phyloP scores from a whole-genome alignment of 1,140 invertebrate genomes.

The Spodoptera frugiperda region DNA sequence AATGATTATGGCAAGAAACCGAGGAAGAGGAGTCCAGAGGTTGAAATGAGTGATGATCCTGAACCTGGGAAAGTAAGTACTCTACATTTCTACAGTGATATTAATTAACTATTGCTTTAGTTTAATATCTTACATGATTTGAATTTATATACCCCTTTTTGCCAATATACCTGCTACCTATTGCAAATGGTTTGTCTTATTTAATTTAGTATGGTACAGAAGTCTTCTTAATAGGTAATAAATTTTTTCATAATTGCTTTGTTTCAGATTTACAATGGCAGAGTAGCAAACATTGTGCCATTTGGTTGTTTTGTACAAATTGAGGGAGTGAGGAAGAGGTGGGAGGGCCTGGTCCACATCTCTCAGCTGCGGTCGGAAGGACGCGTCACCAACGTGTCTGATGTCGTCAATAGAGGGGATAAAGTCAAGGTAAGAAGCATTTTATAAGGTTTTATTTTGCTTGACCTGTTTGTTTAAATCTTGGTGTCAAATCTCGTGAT shows the following conservation, averaged over 20 bases:
- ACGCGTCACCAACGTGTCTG: conserved; percentile 96
- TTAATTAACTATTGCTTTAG: neutral
- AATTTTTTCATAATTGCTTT: conserved; percentile 27
- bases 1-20: conserved; percentile 71
- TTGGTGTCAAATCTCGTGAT: no score
- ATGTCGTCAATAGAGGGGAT: conserved; percentile 96
- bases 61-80: conserved; percentile 87
- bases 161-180: no score
- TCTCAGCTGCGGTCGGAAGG: conserved; percentile 97
- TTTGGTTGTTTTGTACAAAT: conserved; percentile 99
- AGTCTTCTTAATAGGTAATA: neutral
- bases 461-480: no score
- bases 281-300: conserved; percentile 97
- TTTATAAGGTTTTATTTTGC: no score
- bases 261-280: conserved; percentile 95
- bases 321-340: conserved; percentile 94
- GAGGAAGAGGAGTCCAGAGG: conserved; percentile 81
- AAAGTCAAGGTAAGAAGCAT: conserved; percentile 94
- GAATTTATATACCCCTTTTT: no score
- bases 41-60: conserved; percentile 88
- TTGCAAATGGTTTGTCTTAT: neutral
- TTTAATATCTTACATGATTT: neutral
- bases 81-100: neutral
- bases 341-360: conserved; percentile 99
- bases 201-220: neutral